Evolutionary conservation across 1,140 invertebrate species (phyloP), one percentile per base, ranked within the genome.

Genomic region (Ceratina calcarata): DNA sequence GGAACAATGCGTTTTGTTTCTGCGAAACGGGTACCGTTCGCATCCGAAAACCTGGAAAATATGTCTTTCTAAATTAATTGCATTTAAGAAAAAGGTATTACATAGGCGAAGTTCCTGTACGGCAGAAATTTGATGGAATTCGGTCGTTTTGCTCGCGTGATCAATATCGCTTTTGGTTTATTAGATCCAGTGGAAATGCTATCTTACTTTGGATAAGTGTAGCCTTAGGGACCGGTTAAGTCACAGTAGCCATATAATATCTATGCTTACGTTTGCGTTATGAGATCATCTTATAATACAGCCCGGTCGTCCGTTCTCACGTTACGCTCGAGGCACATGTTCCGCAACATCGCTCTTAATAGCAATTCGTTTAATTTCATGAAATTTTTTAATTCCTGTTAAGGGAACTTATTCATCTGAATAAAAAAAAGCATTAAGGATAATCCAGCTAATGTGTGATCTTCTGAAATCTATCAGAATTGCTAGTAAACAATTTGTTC

Each of bases 231-330:
- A 73, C 57, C 37, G 66, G 75, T 84, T 84, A 81, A 87, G 58
- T 83, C 81, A 78, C 62, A 62, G 71, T 83, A 77, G 74, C 75
- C 73, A 70, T 86, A 77, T 77, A 77, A 77, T 85, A 76, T 87
- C 68, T 74, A 53, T 79, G 84, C 84, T 86, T 53, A 60, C 84
- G 74, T 86, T 81, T 68, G 84, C 78, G 68, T 84, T 87, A 82
- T 86, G 75, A 84, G 78, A 87, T 86, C 84, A 86, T 81, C 81
- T 74, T 64, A 75, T 64, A 60, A 51, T 65, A 65, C 27, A 27
- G 22, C 16, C 2, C 60, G n/a, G 60, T 51, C 57, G 68, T 60
- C 58, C 22, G 27, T 64, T 86, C 68, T 85, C 80, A 20, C 58
- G 24, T 85, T 85, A 80, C 80, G 22, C 22, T 55, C 22, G n/a